phyloP scores from a whole-genome alignment of 2,888 invertebrate species.

The Oxystoma pomonae region DNA sequence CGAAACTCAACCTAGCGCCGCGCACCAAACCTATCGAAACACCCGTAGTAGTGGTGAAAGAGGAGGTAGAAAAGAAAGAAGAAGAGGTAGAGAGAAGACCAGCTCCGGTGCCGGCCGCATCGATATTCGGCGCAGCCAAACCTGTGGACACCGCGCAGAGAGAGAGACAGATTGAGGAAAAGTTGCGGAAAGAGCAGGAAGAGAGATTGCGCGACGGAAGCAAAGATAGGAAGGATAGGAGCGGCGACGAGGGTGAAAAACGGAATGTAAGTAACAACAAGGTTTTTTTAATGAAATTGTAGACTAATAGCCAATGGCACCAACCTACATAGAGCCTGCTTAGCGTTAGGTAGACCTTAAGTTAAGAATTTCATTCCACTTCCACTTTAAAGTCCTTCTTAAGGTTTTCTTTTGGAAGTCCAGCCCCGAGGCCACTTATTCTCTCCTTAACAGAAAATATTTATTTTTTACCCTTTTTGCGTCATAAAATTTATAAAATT shows the following conservation, averaged over 20 bases:
- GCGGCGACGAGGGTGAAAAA: constrained; percentile 18
- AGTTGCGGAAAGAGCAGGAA: constrained; percentile 59
- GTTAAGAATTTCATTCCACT: too few relatives aligned
- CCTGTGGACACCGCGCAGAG: constrained; percentile 91
- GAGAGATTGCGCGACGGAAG: constrained; percentile 30
- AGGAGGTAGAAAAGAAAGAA: background rate
- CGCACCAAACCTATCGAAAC: constrained; percentile 69
- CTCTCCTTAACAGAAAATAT: too few relatives aligned
- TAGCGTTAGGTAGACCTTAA: too few relatives aligned
- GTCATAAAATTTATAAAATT: too few relatives aligned
- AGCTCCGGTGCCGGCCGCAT: constrained; percentile 55
- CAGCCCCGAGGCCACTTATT: too few relatives aligned
- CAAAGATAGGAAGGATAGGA: constrained; percentile 6
- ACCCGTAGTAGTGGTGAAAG: constrained; percentile 45
- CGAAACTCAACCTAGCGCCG: constrained; percentile 75
- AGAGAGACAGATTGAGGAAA: constrained; percentile 88
- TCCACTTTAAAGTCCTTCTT: too few relatives aligned
- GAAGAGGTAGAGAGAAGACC: constrained; percentile 32
- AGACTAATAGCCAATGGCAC: too few relatives aligned
- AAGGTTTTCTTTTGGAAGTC: too few relatives aligned
- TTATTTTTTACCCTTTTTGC: too few relatives aligned
- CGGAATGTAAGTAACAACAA: constrained; percentile 12
- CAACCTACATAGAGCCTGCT: too few relatives aligned
- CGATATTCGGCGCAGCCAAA: constrained; percentile 91
- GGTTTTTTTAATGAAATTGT: too few relatives aligned